These are phyloP conservation scores for Amphibalanus amphitrite DNA, from an alignment of 1,140 invertebrate genomes.

Conservation along the genomic window DNA sequence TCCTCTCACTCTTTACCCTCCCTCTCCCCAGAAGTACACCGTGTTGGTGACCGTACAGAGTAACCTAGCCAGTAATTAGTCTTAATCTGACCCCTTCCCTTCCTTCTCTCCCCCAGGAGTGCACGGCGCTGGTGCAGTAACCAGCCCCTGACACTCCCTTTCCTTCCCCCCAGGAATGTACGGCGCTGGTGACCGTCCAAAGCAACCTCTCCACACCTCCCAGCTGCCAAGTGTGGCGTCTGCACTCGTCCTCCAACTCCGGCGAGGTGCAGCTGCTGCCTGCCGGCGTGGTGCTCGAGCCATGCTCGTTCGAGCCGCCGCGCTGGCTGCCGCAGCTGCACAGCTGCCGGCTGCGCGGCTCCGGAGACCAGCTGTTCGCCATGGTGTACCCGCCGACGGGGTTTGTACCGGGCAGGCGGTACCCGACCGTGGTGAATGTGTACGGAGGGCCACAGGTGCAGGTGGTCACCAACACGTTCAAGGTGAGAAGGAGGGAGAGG, in stretches of 20 bases:
- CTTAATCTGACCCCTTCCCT: too few relatives aligned
- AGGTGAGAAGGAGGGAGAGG: conserved; percentile 35
- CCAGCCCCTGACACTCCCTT: too few relatives aligned
- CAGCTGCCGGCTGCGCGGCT: conserved; percentile 58
- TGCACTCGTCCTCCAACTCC: conserved; percentile 23
- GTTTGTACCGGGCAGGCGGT: conserved; percentile 52
- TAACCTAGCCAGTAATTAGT: too few relatives aligned
- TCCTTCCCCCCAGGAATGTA: too few relatives aligned
- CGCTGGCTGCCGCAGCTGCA: conserved; percentile 48
- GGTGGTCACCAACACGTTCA: conserved; percentile 88
- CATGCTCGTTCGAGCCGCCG: conserved; percentile 8
- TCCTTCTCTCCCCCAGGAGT: conserved; percentile 36
- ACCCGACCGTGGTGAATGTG: conserved; percentile 88
- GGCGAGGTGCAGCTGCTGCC: conserved; percentile 52
- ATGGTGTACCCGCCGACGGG: conserved; percentile 81
- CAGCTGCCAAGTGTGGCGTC: conserved; percentile 54
- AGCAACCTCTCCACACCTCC: conserved; percentile 70
- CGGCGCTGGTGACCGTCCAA: conserved; percentile 71
- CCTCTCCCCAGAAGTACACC: conserved; percentile 42
- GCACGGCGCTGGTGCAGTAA: too few relatives aligned
- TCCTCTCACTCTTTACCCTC: too few relatives aligned
- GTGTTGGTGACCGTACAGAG: conserved; percentile 75
- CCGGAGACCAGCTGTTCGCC: conserved; percentile 23
- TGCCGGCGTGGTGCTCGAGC: conserved; percentile 44
- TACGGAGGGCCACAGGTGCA: conserved; percentile 97